Base-by-base conservation (phyloP, 92 coral and sea anemone genomes). In the Epizoanthus stellaris region DNA sequence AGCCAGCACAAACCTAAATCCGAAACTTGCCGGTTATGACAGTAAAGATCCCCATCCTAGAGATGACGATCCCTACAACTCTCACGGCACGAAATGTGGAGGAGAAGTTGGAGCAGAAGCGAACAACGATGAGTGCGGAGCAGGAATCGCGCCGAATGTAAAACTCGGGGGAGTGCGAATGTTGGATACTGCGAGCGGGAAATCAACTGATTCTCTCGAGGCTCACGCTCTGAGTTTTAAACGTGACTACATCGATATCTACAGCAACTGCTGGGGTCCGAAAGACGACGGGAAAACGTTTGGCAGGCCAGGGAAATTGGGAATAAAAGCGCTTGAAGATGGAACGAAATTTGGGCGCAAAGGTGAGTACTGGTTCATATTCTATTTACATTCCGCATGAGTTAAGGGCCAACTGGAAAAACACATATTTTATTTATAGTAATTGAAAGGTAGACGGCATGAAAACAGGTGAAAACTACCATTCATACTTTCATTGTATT, bases 191-290 rank as follows among this genome's bases (percentile, higher is more conserved):
- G 40, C 70, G 25, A 79, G 49, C 71, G 99, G 99, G 2, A 89
- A 88, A 54, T 98, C 99, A 1, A 90, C 99, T 1, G 98, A 96
- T 86, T 23, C 80, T 11, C 87, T 96, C 17, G 99, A 96, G 86
- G 96, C 99, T 30, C 74, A 65, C 45, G 96, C 99, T 54, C 76
- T 96, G 42, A 86, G 98, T 80, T 96, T 90, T 77, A 77, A 86
- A 19, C 91, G 87, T n/a, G 97, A 96, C 76, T 94, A 96, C 64
- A 90, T 96, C 58, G 99, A 96, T 64, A 96, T 96, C 67, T 96
- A 96, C 85, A 94, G 98, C 61, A 94, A 95, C 53, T 96, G 98
- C 73, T 96, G 99, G 99, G 99, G 99, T 8, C 99, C 99, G 13
- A 96, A 96, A 91, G 98, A 96, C 40, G 98, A 96, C 58, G 98